Base-by-base conservation (phyloP, 2,888 invertebrate species). In the Meloe dianella region DNA sequence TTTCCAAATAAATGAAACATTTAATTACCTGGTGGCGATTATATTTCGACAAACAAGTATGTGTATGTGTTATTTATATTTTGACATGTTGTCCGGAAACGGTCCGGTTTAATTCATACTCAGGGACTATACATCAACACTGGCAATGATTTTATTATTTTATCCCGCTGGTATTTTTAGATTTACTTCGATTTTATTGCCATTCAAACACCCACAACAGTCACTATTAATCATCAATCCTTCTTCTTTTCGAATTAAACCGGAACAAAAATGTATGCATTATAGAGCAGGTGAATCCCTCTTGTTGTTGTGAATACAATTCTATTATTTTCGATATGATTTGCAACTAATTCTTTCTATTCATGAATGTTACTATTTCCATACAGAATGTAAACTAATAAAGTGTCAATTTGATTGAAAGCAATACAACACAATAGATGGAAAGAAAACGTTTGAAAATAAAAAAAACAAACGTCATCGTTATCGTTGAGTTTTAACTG, bases 121-220 rank as follows among this genome's bases (percentile, higher is more conserved):
- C 12, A 10, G 51, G 64, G 61, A 70, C 69, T 65, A 71, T 71
- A 70, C 66, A 71, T 71, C 71, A 71, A 64, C 47, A 20, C 2
- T 47, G 66, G 65, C 51, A 68, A 65, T 64, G 67, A 56, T 67
- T 71, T 71, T 71, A 69, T 71, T 71, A 71, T 71, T 71, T 69
- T 69, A 67, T 67, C 67, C 65, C 66, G 47, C 64, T 67, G 69
- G 69, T 69, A 69, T 67, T 69, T 69, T 38, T 64, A 59, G 65
- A 71, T 70, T 70, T 70, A 70, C 65, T 61, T 61, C 35, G 62
- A 68, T 65, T 70, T 68, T 61, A 65, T 60, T 64, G 62, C 47
- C 47, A 20, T 47, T 17, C 20, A 20, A 47, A 47, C 17, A 41
- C 47, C 47, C 47, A 22, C 22, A 51, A 24, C 51, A 3, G 41